A percentile compares a stretch with the other conserved stretches of the same genome.
phyloP scores from a whole-genome alignment of 2,888 invertebrate genomes.

The Pimpla rufipes region DNA sequence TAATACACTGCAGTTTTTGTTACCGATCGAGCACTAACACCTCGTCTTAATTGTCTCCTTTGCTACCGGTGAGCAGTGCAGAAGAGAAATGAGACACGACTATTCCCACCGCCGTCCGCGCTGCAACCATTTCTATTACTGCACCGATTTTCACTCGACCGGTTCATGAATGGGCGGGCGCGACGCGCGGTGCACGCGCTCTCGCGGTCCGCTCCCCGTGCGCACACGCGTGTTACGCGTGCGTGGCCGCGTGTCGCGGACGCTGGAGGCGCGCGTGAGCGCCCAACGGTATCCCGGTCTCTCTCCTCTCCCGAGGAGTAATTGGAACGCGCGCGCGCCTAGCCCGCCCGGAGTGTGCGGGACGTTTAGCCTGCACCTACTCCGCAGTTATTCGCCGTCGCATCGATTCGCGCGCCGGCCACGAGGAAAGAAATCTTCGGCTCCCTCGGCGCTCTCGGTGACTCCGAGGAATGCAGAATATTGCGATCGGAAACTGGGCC shows the following conservation, averaged over 20 bases:
- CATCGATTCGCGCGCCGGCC: not conserved
- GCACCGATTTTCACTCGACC: conserved; percentile 47
- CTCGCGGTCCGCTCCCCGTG: not conserved
- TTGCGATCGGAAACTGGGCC: conserved; percentile 7
- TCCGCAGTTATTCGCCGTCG: not conserved
- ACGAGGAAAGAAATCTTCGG: not conserved
- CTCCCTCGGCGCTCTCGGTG: conserved; percentile 6
- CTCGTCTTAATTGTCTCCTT: no score
- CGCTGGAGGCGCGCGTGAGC: conserved; percentile 48
- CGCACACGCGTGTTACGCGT: conserved; percentile 64
- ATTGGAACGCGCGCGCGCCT: conserved; percentile 70
- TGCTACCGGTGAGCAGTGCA: no score
- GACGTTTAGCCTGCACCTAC: conserved; percentile 12
- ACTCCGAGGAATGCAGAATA: conserved; percentile 22
- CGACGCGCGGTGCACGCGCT: conserved; percentile 26
- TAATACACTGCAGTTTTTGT: no score
- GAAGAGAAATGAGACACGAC: not conserved
- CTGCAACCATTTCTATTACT: conserved; percentile 30
- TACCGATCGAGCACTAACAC: no score
- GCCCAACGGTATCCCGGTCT: conserved; percentile 58
- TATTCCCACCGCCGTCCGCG: not conserved
- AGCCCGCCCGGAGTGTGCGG: conserved; percentile 38
- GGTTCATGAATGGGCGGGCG: conserved; percentile 58
- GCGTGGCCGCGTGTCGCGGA: no score
- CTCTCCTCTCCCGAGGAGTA: conserved; percentile 61